Evolutionary conservation across 2,113 vertebrate species (phyloP).

Genomic region (Phrynocephalus versicolor): DNA sequence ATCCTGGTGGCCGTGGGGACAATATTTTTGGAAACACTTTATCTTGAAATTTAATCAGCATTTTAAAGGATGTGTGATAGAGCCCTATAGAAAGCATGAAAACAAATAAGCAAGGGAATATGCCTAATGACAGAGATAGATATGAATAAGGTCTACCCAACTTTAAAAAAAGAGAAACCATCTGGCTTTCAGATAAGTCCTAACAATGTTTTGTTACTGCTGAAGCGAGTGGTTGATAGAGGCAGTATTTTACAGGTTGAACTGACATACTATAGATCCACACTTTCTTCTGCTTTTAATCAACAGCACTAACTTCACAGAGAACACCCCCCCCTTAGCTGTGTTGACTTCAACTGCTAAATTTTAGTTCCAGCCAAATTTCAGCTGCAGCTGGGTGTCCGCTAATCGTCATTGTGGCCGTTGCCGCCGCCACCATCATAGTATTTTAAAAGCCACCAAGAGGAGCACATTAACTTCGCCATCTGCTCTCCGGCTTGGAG

Average conservation of each 20-base stretch:
- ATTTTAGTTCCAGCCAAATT: slow-evolving; percentile 34
- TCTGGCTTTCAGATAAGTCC: not conserved
- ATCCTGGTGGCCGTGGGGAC: too few species aligned
- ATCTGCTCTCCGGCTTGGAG: slow-evolving; percentile 82
- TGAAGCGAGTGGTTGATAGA: not conserved
- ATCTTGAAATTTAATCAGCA: too few species aligned
- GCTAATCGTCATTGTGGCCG: too few species aligned
- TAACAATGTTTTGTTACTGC: slow-evolving; percentile 13
- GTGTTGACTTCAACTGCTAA: slow-evolving; percentile 25
- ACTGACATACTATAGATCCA: not conserved
- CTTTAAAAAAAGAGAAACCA: not conserved
- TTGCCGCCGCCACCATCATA: too few species aligned
- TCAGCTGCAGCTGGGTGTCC: slow-evolving; percentile 46
- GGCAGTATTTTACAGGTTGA: too few species aligned
- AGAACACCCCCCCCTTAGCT: not conserved
- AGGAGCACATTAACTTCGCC: slow-evolving; percentile 75
- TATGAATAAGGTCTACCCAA: not conserved
- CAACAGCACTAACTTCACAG: not conserved
- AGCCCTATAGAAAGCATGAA: not conserved
- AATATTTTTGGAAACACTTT: too few species aligned
- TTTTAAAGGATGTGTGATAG: too few species aligned
- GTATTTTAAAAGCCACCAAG: slow-evolving; percentile 42
- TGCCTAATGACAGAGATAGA: not conserved
- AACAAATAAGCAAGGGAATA: not conserved
- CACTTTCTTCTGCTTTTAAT: slow-evolving; percentile 30